Conservation (phyloP, 2,888 invertebrate species). For the Spialia ferax region DNA sequence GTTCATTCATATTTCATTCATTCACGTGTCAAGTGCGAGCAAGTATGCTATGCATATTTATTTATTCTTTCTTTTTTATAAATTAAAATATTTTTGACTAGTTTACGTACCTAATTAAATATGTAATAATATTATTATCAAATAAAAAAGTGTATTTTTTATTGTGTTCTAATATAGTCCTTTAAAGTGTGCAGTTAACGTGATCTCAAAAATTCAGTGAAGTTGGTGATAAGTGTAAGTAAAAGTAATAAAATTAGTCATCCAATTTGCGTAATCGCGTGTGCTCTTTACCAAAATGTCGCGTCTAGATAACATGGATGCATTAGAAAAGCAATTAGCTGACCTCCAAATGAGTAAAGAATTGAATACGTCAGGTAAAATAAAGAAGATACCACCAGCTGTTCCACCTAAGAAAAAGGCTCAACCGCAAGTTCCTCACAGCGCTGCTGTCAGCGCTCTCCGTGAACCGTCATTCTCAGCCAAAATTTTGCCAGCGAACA, state of each 20-base stretch:
- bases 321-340: constrained; percentile 90
- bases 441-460: constrained; percentile 89
- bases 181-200: neutral
- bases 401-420: constrained; percentile 93
- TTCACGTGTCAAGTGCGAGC: too few relatives aligned
- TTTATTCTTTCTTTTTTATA: too few relatives aligned
- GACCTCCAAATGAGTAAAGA: constrained; percentile 88
- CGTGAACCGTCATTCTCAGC: constrained; percentile 92
- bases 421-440: constrained; percentile 91
- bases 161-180: neutral
- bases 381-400: constrained; percentile 90
- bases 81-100: too few relatives aligned
- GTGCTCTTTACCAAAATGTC: constrained; percentile 61
- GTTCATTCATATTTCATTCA: too few relatives aligned
- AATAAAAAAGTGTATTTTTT: too few relatives aligned
- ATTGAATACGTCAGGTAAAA: constrained; percentile 60
- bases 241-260: constrained; percentile 29
- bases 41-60: too few relatives aligned
- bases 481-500: constrained; percentile 74
- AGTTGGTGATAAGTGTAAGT: constrained; percentile 6
- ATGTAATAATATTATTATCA: too few relatives aligned
- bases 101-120: too few relatives aligned
- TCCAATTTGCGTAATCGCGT: constrained; percentile 36
- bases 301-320: constrained; percentile 85
- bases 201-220: neutral